A percentile compares a stretch with the other conserved stretches of the same genome.
Evolutionary conservation across 2,113 vertebrate genomes (phyloP).

Genomic region (Ageneiosus marmoratus): DNA sequence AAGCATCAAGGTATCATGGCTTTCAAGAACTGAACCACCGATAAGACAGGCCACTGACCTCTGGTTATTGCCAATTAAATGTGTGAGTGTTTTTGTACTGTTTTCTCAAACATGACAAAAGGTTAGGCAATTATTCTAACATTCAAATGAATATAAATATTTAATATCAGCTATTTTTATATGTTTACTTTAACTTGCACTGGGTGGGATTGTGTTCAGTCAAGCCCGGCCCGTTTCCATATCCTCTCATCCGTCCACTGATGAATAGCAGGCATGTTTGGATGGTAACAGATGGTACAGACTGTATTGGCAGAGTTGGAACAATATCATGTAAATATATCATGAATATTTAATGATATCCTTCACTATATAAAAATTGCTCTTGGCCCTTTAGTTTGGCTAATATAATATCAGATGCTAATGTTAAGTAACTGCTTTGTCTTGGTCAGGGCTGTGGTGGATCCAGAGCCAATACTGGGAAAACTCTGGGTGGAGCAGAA

Average conservation of each 20-base stretch:
- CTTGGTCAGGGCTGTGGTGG: neutral
- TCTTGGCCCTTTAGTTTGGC: neutral
- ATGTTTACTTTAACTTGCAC: neutral
- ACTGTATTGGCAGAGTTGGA: neutral
- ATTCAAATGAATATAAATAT: neutral
- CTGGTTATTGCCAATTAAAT: neutral
- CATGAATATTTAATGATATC: neutral
- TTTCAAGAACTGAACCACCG: neutral
- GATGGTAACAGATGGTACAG: conserved; percentile 1
- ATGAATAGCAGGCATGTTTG: neutral
- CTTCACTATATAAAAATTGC: neutral
- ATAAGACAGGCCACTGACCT: neutral
- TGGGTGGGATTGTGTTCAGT: neutral
- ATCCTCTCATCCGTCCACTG: neutral
- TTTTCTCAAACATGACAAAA: neutral
- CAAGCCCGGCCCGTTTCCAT: neutral
- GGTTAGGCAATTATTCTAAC: neutral
- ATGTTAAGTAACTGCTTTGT: neutral
- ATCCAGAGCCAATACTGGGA: neutral
- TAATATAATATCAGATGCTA: neutral
- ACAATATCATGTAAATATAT: conserved; percentile 6
- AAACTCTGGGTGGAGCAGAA: neutral
- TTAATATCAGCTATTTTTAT: neutral
- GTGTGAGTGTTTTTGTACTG: neutral
- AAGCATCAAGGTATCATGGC: neutral